A percentile compares a stretch with the other conserved stretches of the same genome.
Evolutionary conservation across 2,888 invertebrate species (phyloP).

Genomic region (Caenorhabditis virilis): DNA sequence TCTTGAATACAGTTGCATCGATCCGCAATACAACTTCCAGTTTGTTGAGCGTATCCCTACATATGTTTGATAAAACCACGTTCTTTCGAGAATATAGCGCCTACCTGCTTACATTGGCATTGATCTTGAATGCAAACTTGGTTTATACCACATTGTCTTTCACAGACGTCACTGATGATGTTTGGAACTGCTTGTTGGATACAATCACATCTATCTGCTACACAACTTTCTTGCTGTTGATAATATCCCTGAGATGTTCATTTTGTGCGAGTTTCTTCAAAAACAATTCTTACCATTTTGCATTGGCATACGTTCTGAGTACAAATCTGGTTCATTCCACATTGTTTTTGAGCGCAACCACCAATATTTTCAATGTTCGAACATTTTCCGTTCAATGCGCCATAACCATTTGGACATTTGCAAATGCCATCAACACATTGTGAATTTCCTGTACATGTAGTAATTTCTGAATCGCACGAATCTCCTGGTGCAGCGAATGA

Average conservation of each 20-base stretch:
- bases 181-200: neutral
- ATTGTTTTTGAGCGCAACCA: constrained; percentile 13
- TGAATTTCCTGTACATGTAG: constrained; percentile 64
- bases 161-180: neutral
- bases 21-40: constrained; percentile 20
- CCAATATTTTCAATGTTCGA: constrained; percentile 36
- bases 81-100: neutral
- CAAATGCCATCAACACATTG: constrained; percentile 60
- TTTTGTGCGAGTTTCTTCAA: constrained; percentile 6
- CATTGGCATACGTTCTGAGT: constrained; percentile 38
- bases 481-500: constrained; percentile 60
- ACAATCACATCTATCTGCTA: neutral
- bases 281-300: constrained; percentile 2
- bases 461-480: constrained; percentile 54
- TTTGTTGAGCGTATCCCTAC: constrained; percentile 4
- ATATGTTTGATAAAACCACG: neutral
- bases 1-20: constrained; percentile 25
- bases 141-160: constrained; percentile 24
- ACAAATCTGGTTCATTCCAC: constrained; percentile 30
- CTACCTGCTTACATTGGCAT: constrained; percentile 30
- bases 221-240: constrained; percentile 3
- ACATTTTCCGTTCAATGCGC: constrained; percentile 61
- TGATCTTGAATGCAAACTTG: constrained; percentile 36
- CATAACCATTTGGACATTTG: constrained; percentile 47
- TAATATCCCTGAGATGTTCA: constrained; percentile 19